Evolutionary conservation across 2,797 vertebrate genomes (phyloP).

Genomic region (Alexandromys oeconomus): DNA sequence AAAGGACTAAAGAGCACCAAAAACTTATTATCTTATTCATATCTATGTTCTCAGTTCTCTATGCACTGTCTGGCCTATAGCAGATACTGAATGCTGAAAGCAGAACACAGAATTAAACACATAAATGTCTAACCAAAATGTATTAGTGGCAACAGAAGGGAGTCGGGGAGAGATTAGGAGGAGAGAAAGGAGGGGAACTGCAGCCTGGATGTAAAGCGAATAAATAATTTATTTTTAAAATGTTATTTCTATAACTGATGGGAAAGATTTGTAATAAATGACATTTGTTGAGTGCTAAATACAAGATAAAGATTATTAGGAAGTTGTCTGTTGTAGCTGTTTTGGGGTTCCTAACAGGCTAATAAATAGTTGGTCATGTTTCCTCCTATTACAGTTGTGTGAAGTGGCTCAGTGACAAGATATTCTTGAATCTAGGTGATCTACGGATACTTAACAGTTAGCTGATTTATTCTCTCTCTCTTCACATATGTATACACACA

Average conservation of each 20-base stretch:
- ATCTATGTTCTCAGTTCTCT: background rate
- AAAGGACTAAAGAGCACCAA: background rate
- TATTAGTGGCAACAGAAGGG: background rate
- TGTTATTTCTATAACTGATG: background rate
- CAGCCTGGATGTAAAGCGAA: background rate
- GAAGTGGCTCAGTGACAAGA: background rate
- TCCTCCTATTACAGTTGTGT: background rate
- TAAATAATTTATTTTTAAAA: background rate
- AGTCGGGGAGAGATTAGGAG: background rate
- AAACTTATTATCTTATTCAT: background rate
- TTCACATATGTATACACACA: too few species aligned
- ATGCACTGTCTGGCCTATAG: background rate
- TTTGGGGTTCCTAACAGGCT: background rate
- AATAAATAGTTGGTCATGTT: constrained; percentile 8
- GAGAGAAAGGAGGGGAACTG: background rate
- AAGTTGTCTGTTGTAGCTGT: background rate
- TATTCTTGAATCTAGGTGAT: background rate
- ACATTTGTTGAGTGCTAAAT: background rate
- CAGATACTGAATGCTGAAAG: background rate
- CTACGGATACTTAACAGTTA: background rate
- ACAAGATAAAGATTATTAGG: background rate
- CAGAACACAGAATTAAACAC: background rate
- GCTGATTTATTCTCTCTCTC: background rate
- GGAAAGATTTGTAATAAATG: background rate
- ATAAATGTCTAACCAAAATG: background rate